Conservation (phyloP, 2,113 vertebrate species). For the Brachypodius melanocephalos region DNA sequence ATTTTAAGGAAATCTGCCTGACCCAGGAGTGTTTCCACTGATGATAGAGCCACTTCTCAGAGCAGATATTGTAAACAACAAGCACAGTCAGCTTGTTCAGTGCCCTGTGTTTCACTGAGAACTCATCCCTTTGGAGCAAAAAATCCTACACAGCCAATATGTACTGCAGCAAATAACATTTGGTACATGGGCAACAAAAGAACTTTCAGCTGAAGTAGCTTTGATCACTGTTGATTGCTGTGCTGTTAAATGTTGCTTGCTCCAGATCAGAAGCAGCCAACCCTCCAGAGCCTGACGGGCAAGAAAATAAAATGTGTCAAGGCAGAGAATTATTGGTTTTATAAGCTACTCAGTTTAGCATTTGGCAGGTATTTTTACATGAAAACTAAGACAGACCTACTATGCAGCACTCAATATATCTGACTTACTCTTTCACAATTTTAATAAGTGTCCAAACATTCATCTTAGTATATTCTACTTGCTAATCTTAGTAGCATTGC, state of each 20-base stretch:
- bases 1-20: background rate
- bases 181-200: background rate
- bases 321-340: background rate
- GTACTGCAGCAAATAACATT: accelerated
- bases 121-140: background rate
- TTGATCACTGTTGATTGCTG: background rate
- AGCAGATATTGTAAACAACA: background rate
- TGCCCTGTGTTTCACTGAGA: background rate
- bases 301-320: background rate
- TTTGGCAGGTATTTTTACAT: background rate
- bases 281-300: background rate
- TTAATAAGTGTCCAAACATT: background rate
- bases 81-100: background rate
- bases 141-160: background rate
- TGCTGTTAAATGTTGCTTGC: background rate
- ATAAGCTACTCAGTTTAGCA: background rate
- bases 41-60: background rate
- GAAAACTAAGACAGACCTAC: background rate
- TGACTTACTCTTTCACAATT: background rate
- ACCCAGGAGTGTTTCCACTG: background rate
- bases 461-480: background rate
- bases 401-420: background rate
- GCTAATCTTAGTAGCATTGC: background rate
- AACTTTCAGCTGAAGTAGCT: background rate
- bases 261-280: background rate